phyloP scores from a whole-genome alignment of 2,888 invertebrate species.

The Aporophyla nigra region DNA sequence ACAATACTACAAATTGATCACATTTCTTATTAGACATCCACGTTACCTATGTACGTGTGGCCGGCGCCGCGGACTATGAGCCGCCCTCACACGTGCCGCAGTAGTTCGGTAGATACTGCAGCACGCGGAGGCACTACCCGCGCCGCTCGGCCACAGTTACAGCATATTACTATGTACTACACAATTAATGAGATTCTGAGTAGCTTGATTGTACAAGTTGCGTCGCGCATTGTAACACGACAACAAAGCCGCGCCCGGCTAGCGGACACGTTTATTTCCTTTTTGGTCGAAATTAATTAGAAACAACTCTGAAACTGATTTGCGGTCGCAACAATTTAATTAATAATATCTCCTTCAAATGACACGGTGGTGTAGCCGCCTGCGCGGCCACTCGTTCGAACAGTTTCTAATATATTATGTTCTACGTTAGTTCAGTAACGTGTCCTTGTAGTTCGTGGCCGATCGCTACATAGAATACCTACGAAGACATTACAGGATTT shows the following conservation, averaged over 20 bases:
- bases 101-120: too few relatives aligned
- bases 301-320: conserved; percentile 2
- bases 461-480: conserved; percentile 16
- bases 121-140: neutral
- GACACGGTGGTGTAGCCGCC: conserved; percentile 13
- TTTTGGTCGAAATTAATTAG: conserved; percentile 23
- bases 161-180: conserved; percentile 22
- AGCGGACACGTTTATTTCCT: neutral
- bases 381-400: neutral
- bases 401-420: neutral
- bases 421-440: neutral
- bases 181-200: conserved; percentile 32
- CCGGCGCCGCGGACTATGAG: neutral
- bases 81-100: too few relatives aligned
- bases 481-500: conserved; percentile 37
- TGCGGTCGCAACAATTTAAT: conserved; percentile 12
- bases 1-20: conserved; percentile 43
- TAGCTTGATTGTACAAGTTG: conserved; percentile 1
- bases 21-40: conserved; percentile 41
- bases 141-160: neutral
- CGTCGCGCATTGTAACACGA: neutral
- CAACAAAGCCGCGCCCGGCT: conserved; percentile 6
- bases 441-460: neutral
- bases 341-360: conserved; percentile 40
- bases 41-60: conserved; percentile 4